Evolutionary conservation across 2,888 invertebrate genomes (phyloP).

Genomic region (Trissolcus japonicus): DNA sequence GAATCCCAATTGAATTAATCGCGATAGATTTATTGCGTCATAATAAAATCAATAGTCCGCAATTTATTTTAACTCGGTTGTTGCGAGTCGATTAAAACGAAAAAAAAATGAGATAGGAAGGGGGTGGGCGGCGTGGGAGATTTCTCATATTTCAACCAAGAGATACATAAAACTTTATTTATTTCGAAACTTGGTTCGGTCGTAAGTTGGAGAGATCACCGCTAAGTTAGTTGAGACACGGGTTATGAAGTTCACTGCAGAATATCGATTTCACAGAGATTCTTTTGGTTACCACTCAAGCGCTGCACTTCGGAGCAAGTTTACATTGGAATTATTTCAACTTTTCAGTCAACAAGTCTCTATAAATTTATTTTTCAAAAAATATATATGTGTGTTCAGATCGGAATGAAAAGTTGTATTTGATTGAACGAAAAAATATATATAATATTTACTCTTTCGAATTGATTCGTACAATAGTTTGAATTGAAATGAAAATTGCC

Average conservation of each 20-base stretch:
- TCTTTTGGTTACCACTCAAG: constrained; percentile 29
- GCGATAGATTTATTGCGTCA: constrained; percentile 25
- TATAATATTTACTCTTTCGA: too few species aligned
- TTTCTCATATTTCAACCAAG: constrained; percentile 27
- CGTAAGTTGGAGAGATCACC: constrained; percentile 22
- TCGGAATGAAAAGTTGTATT: too few species aligned
- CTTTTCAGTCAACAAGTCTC: constrained; percentile 1
- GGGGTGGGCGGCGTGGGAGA: too few species aligned
- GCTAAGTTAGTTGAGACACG: constrained; percentile 24
- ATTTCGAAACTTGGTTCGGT: constrained; percentile 38
- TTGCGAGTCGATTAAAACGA: too few species aligned
- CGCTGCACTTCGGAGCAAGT: constrained; percentile 28
- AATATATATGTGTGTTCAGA: too few species aligned
- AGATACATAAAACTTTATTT: constrained; percentile 40
- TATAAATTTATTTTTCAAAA: too few species aligned
- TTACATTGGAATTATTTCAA: constrained; percentile 21
- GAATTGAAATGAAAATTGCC: too few species aligned
- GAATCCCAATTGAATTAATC: constrained; percentile 30
- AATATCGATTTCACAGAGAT: constrained; percentile 26
- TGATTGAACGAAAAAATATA: too few species aligned
- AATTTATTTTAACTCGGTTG: constrained; percentile 14
- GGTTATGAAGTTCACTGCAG: constrained; percentile 28
- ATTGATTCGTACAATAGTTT: too few species aligned
- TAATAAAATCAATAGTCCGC: constrained; percentile 33
- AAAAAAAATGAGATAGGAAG: constrained; percentile 23